A percentile compares a stretch with the other conserved stretches of the same genome.
These are phyloP conservation scores for Microcebus ravelobensis DNA, from an alignment of 2,113 vertebrate genomes.

Conservation along the genomic window DNA sequence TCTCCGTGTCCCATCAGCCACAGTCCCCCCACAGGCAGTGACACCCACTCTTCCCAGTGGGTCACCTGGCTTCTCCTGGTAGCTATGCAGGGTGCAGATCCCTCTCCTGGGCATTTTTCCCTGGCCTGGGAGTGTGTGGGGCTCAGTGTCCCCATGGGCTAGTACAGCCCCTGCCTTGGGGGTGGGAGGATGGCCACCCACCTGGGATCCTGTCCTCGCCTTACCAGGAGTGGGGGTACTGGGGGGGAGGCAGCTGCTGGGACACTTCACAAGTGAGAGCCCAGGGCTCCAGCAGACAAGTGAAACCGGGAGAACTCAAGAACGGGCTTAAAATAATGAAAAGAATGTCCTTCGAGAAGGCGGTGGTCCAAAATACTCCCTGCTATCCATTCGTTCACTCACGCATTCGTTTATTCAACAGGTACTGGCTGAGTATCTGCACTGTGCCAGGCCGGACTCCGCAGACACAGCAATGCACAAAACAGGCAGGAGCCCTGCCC, in stretches of 20 bases:
- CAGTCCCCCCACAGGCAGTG: neutral
- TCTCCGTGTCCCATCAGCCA: neutral
- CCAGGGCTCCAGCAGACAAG: neutral
- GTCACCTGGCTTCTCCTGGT: neutral
- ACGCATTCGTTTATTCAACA: neutral
- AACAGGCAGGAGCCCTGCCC: accelerated
- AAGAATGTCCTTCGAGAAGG: neutral
- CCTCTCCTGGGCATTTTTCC: neutral
- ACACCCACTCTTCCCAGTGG: too few relatives aligned
- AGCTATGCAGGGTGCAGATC: neutral
- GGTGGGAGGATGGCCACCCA: neutral
- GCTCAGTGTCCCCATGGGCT: neutral
- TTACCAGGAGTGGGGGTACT: accelerated
- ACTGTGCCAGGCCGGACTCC: neutral
- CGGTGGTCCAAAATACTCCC: neutral
- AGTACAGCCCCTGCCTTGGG: neutral
- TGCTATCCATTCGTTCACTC: neutral
- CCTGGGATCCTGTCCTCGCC: neutral
- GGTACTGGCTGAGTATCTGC: neutral
- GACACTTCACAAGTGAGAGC: neutral
- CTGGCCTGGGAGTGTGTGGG: neutral
- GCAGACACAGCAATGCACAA: neutral
- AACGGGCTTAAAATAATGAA: neutral
- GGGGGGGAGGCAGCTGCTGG: neutral
- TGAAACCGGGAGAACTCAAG: neutral